Evolutionary conservation across 2,888 invertebrate species (phyloP), one percentile per base, ranked within the genome.

Genomic region (Eretmocerus hayati): DNA sequence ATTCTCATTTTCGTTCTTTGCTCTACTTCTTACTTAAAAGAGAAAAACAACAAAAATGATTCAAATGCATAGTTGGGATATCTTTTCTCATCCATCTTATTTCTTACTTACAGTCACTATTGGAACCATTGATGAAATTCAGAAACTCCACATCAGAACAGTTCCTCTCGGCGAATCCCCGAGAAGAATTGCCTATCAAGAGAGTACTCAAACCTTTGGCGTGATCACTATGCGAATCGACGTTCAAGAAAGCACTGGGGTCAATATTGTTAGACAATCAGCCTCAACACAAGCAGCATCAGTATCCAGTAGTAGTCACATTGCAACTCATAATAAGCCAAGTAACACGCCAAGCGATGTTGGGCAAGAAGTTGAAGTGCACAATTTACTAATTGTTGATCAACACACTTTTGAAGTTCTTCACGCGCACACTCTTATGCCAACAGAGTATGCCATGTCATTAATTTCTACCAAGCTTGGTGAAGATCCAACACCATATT

Each of bases 91-190:
- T 30, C 30, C 13, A 13, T 30, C 13, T 30, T 30, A 30, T 30
- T 9, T 9, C 30, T 30, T 30, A 9, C 30, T 30, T 30, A 9
- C 30, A 3, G 83, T 95, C 2, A 90, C 95, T 1, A 90, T 99
- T 66, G 96, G 96, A 52, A 95, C 94, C 0, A 96, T 97, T 60
- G 97, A 97, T 72, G 96, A 97, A 73, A 97, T 97, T 56, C 96
- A 97, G 72, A 97, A 97, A 69, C 74, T 97, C 16, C 97, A 97
- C 72, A 97, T 97, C 59, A 77, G 97, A 47, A 95, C 95, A 0
- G 92, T 99, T 18, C 90, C 92, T 0, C 75, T 99, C 2, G 90
- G 91, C 1, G 99, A 99, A 75, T 90, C 93, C 1, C 94, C 96
- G 0, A 77, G 93, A 44, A 77, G 96, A 50, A 95, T 99, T 64